phyloP scores from a whole-genome alignment of 2,797 vertebrate species.

The Sternarchorhynchus goeldii region DNA sequence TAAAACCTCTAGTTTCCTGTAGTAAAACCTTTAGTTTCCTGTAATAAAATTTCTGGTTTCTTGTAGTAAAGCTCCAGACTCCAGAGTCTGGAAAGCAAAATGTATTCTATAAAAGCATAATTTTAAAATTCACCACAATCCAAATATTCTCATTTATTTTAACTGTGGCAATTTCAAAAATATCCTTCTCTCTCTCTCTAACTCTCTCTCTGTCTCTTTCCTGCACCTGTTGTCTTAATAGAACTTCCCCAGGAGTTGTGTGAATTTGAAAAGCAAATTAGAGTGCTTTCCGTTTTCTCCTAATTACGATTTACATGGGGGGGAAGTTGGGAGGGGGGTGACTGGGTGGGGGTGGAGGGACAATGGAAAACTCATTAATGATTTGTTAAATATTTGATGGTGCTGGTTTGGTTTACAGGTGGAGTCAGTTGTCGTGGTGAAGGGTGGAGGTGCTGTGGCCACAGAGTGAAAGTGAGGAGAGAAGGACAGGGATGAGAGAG shows the following conservation, averaged over 20 bases:
- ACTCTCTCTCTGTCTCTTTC: neutral
- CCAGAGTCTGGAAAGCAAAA: too few species aligned
- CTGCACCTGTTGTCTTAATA: neutral
- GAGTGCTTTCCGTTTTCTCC: slow-evolving; percentile 41
- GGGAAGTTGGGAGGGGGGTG: neutral
- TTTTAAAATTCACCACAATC: too few species aligned
- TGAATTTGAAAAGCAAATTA: slow-evolving; percentile 23
- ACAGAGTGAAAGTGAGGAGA: slow-evolving; percentile 75
- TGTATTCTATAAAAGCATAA: too few species aligned
- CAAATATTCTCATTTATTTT: too few species aligned
- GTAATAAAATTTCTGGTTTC: too few species aligned
- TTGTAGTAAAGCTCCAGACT: too few species aligned
- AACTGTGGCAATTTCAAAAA: too few species aligned
- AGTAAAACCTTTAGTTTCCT: too few species aligned
- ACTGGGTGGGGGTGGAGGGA: slow-evolving; percentile 33
- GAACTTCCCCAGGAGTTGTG: neutral
- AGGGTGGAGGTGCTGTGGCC: slow-evolving; percentile 36
- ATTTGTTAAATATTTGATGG: slow-evolving; percentile 75
- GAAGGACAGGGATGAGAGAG: slow-evolving; percentile 58
- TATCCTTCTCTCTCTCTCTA: neutral
- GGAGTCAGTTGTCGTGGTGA: slow-evolving; percentile 53
- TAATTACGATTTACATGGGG: slow-evolving; percentile 30
- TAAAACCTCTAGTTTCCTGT: too few species aligned
- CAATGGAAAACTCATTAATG: slow-evolving; percentile 83
- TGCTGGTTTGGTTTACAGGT: slow-evolving; percentile 77